A percentile compares a stretch with the other conserved stretches of the same genome.
These are phyloP conservation scores for Zoanthus gigantus DNA, from an alignment of 92 coral and sea anemone species.

Conservation along the genomic window DNA sequence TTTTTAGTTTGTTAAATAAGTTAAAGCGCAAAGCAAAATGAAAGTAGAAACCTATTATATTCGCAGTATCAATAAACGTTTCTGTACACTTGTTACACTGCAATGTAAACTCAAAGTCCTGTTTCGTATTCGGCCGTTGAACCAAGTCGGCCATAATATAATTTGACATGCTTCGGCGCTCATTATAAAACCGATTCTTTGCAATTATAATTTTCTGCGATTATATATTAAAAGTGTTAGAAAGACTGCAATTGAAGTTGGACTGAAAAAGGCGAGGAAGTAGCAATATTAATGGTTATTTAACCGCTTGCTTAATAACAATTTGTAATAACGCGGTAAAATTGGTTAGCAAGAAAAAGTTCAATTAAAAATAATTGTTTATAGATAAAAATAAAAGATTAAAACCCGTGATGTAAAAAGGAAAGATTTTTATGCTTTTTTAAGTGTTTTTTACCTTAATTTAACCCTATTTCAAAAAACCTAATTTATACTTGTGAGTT, in stretches of 20 bases:
- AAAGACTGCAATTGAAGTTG: constrained; percentile 6
- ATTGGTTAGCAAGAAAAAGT: neutral
- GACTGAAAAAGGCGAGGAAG: constrained; percentile 29
- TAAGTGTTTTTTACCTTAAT: neutral
- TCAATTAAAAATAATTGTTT: neutral
- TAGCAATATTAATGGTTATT: neutral
- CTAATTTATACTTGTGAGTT: neutral
- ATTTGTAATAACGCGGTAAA: constrained; percentile 32
- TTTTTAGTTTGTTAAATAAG: constrained; percentile 5
- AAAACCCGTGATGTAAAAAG: neutral
- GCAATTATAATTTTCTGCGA: constrained; percentile 24
- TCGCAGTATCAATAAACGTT: neutral
- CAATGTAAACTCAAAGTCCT: neutral
- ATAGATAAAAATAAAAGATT: neutral
- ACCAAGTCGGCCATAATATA: constrained; percentile 36
- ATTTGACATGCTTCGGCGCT: constrained; percentile 38
- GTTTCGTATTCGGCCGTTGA: neutral
- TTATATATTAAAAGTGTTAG: constrained; percentile 24
- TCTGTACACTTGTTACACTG: constrained; percentile 17
- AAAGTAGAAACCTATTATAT: neutral
- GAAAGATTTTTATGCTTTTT: neutral
- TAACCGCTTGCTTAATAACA: constrained; percentile 7
- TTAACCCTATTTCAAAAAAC: neutral
- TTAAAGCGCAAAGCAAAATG: neutral
- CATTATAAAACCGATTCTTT: constrained; percentile 44